Evolutionary conservation across 2,888 invertebrate genomes (phyloP), one percentile per base, ranked within the genome.

Genomic region (Beris morrisii): DNA sequence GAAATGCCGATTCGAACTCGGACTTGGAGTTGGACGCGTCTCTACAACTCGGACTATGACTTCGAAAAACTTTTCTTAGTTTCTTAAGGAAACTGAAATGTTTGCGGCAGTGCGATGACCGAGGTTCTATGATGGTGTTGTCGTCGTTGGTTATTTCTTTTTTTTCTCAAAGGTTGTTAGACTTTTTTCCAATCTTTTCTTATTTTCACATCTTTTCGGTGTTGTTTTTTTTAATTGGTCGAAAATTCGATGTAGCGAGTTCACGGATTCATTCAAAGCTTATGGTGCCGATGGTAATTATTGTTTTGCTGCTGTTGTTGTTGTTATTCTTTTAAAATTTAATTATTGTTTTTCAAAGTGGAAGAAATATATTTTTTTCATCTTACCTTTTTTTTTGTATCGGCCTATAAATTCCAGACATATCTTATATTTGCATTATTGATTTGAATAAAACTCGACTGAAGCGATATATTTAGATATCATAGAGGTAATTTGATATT

Each of bases 181-280:
- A 52, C 12, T 61, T 28, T 50, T 15, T 15, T 28, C 22, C 32
- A 43, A 44, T 11, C 44, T 12, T 22, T 22, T 56, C 22, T 56
- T 38, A 56, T 56, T 56, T 56, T 56, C 54, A 43, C 5, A 44
- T 44, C 43, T 56, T 32, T 61, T 12, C 52, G 7, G 50, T 61
- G 50, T 59, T 28, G 15, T 50, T 50, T 50, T 52, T 50, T 61
- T 61, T 61, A 61, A 61, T 61, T 61, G 61, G 52, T 6, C 38
- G 52, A 52, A 61, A 48, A 52, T 61, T 38, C 43, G 43, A 61
- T 61, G 50, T 38, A 38, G 52, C 38, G 38, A 38, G 38, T 38
- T 38, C 38, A 38, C 38, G 38, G 38, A 38, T 38, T 38, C 38
- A 22, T 22, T 22, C 22, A 22, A 22, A 22, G 22, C 22, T 22